A percentile compares a stretch with the other conserved stretches of the same genome.
These are phyloP conservation scores for Eolophus roseicapilla DNA, from an alignment of 2,113 vertebrate species.

Conservation along the genomic window DNA sequence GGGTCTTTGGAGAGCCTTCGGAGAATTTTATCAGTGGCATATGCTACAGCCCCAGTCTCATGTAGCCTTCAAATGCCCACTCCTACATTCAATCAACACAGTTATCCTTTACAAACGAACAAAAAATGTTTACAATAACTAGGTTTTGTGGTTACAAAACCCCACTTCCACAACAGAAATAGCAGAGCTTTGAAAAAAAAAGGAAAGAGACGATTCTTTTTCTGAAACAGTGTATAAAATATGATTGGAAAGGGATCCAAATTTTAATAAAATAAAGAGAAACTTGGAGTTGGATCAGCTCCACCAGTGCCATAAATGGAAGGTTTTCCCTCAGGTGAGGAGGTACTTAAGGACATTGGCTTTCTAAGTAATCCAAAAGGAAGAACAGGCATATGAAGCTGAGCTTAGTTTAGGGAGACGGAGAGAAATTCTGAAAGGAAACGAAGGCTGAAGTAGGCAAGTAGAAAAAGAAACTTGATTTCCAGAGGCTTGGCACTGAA, in stretches of 20 bases:
- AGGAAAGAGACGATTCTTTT: accelerated
- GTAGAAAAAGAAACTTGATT: neutral
- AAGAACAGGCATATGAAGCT: neutral
- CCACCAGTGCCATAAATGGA: neutral
- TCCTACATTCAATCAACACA: neutral
- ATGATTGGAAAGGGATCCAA: neutral
- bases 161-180: neutral
- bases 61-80: neutral
- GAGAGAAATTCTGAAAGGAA: neutral
- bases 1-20: neutral
- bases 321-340: neutral
- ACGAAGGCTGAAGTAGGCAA: neutral
- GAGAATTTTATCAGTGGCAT: neutral
- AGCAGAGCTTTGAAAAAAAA: neutral
- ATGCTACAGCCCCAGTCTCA: neutral
- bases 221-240: neutral
- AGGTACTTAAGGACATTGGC: neutral
- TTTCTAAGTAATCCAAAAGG: neutral
- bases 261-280: neutral
- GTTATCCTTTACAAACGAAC: neutral
- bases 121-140: neutral
- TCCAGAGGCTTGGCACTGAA: neutral
- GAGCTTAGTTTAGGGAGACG: neutral
- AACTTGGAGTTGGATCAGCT: neutral
- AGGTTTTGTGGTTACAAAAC: neutral